Evolutionary conservation across 2,888 invertebrate genomes (phyloP).

Genomic region (Limnephilus lunatus): DNA sequence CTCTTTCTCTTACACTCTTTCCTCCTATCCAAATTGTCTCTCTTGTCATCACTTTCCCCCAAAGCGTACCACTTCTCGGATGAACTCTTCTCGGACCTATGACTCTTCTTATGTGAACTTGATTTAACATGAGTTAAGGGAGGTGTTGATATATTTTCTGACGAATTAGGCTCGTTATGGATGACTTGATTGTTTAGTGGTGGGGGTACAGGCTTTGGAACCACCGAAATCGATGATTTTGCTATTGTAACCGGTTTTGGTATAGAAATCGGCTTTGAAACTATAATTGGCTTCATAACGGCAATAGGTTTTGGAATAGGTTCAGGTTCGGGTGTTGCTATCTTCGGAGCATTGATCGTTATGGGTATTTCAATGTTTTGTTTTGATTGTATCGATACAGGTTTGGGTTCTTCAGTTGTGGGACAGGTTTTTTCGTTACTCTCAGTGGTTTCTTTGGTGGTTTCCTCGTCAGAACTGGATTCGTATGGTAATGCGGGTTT

Average conservation of each 20-base stretch:
- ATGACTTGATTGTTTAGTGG: not conserved
- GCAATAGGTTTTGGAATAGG: slow-evolving; percentile 66
- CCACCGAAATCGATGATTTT: not conserved
- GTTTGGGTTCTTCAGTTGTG: not conserved
- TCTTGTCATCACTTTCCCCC: slow-evolving; percentile 39
- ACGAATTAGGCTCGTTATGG: slow-evolving; percentile 26
- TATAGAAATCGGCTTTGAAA: slow-evolving; percentile 22
- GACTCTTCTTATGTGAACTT: slow-evolving; percentile 65
- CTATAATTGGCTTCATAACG: slow-evolving; percentile 61
- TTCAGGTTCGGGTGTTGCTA: slow-evolving; percentile 67
- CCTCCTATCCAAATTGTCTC: slow-evolving; percentile 65
- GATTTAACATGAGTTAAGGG: not conserved
- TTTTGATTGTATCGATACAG: not conserved
- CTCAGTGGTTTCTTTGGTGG: slow-evolving; percentile 67
- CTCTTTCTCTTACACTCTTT: slow-evolving; percentile 69
- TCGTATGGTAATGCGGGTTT: slow-evolving; percentile 88
- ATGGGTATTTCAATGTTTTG: not conserved
- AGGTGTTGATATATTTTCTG: slow-evolving; percentile 62
- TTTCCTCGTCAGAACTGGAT: slow-evolving; percentile 84
- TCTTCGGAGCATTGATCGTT: not conserved
- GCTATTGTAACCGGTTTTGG: slow-evolving; percentile 61
- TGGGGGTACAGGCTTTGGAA: slow-evolving; percentile 39
- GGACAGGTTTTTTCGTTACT: not conserved
- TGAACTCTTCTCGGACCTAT: slow-evolving; percentile 48
- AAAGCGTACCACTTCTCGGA: not conserved